Percentiles rank a stretch among this genome's conserved stretches.
Conservation (phyloP, 30 jellyfish, hydroid and myxozoan genomes). For the Clytia hemisphaerica region DNA sequence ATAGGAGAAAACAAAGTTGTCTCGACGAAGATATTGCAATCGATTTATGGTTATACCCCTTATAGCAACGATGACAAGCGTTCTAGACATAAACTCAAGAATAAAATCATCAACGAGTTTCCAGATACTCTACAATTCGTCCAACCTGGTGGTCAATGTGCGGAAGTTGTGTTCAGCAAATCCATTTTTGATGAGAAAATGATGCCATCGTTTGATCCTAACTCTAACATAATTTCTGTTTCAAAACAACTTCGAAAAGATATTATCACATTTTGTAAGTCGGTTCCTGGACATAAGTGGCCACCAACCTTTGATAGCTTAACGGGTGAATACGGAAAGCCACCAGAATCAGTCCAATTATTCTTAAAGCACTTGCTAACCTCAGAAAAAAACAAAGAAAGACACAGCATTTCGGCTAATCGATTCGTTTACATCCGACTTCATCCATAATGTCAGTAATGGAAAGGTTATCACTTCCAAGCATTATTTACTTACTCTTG, state of each 20-base stretch:
- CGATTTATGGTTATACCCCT: conserved; percentile 28
- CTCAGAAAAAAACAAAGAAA: background rate
- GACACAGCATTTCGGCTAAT: conserved; percentile 11
- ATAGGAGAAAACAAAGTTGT: conserved; percentile 4
- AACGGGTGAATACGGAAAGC: conserved; percentile 24
- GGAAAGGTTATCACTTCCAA: conserved; percentile 29
- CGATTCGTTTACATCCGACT: conserved; percentile 12
- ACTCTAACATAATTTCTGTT: too few species aligned
- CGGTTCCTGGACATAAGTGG: conserved; percentile 18
- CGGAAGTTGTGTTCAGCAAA: conserved; percentile 11
- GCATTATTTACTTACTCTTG: conserved; percentile 39
- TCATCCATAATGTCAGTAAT: conserved; percentile 31
- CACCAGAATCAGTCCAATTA: conserved; percentile 22
- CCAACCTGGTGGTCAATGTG: background rate
- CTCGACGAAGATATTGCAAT: conserved; percentile 6
- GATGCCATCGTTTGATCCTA: background rate
- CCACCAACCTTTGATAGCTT: conserved; percentile 25
- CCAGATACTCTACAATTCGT: conserved; percentile 16
- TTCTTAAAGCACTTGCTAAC: background rate
- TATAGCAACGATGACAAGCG: conserved; percentile 9
- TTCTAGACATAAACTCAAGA: conserved; percentile 13
- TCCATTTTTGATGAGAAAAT: conserved; percentile 6
- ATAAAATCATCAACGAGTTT: background rate
- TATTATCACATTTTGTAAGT: background rate
- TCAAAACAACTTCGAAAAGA: conserved; percentile 15